phyloP scores from a whole-genome alignment of 2,797 vertebrate genomes.

The Sciurus carolinensis region DNA sequence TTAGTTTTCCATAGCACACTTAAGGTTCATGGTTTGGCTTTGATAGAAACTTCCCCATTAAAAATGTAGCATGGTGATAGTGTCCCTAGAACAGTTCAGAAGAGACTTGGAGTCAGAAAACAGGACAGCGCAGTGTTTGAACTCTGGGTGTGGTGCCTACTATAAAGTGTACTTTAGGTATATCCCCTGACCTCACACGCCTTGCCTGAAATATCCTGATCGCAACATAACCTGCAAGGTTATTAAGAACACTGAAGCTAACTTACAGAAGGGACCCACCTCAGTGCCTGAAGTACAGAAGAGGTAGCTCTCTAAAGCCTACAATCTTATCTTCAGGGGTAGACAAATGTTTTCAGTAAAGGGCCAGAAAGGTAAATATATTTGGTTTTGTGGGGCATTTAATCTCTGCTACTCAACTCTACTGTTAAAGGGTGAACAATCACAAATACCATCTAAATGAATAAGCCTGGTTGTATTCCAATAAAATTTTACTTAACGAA shows the following conservation, averaged over 20 bases:
- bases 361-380: background rate
- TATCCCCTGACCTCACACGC: background rate
- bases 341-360: background rate
- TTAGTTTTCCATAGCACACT: background rate
- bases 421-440: background rate
- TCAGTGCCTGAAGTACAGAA: background rate
- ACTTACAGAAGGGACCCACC: background rate
- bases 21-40: background rate
- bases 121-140: background rate
- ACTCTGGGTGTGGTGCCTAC: background rate
- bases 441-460: background rate
- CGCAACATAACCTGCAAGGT: background rate
- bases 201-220: background rate
- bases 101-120: background rate
- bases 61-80: background rate
- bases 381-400: background rate
- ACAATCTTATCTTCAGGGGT: no score
- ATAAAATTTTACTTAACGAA: conserved; percentile 36
- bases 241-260: background rate
- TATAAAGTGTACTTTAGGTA: background rate
- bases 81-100: background rate
- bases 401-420: background rate
- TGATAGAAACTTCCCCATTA: background rate
- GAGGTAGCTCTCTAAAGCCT: no score
- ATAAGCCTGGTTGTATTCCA: background rate